Evolutionary conservation across 2,888 invertebrate species (phyloP), one percentile per base, ranked within the genome.

Genomic region (Nomada ruficornis): DNA sequence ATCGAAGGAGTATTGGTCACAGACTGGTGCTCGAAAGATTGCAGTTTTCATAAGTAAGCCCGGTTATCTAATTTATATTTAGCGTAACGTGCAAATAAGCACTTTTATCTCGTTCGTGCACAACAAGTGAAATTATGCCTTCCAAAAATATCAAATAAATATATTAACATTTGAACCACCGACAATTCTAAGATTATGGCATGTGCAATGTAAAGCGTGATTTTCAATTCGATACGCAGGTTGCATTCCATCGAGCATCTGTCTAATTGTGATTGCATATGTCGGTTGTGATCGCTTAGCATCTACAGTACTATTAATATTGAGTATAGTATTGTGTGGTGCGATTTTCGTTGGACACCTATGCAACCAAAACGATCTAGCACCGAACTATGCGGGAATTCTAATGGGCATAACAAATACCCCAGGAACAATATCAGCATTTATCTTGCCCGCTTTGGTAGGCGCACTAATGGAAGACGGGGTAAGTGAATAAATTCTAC

Each of bases 321-420:
- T 91, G 0, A 91, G 92, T 72, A 92, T 93, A 69, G 68, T 92
- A n/a, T 47, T 91, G 47, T 88, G 90, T 3, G 93, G 93, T 15
- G 91, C 89, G 5, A 91, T 93, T 84, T 93, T 93, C 70, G 89
- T 93, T 23, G 93, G 93, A 4, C 93, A 93, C 82, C 89, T 94
- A 20, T 87, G 85, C 57, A 93, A 94, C 89, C 93, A 93, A 29
- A 93, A 93, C 75, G 93, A 93, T 79, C 86, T 94, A 18, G 92
- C 93, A 1, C 93, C 93, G 13, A 93, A 94, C 85, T 93, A 91
- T 68, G 93, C 93, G 15, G 93, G 93, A 5, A 92, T 93, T 77
- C 85, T 94, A 50, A 93, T 93, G 93, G 93, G 93, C 0, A 92
- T 94, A n/a, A 93, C 93, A 15, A 94, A 94, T 79, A 92, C 93